Evolutionary conservation across 1,140 invertebrate species (phyloP).

Genomic region (Hesperophylax magnus): DNA sequence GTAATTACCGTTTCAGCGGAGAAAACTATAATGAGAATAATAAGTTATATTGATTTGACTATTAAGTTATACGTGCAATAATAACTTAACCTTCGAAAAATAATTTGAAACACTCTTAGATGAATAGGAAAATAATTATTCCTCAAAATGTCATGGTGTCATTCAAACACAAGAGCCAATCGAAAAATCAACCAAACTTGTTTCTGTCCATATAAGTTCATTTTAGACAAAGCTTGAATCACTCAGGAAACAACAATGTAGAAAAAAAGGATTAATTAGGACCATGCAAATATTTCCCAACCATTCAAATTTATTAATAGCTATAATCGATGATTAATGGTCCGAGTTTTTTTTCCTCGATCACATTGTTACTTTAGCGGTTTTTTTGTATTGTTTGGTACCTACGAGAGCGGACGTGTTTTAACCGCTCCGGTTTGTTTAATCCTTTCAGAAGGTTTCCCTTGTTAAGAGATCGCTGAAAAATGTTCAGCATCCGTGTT

Average conservation of each 20-base stretch:
- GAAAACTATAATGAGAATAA: too few relatives aligned
- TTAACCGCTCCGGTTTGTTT: too few relatives aligned
- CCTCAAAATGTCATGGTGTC: too few relatives aligned
- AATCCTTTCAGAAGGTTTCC: too few relatives aligned
- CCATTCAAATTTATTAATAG: slow-evolving; percentile 42
- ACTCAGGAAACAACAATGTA: slow-evolving; percentile 26
- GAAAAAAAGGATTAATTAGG: slow-evolving; percentile 38
- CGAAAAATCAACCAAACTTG: slow-evolving; percentile 12
- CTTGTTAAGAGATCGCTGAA: too few relatives aligned
- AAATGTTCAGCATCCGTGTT: too few relatives aligned
- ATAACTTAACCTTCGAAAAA: neutral
- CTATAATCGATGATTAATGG: slow-evolving; percentile 39
- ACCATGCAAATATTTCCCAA: slow-evolving; percentile 34
- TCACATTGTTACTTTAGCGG: slow-evolving; percentile 32
- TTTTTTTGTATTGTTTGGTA: slow-evolving; percentile 12
- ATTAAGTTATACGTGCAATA: neutral
- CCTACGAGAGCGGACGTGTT: too few relatives aligned
- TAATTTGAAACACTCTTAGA: too few relatives aligned
- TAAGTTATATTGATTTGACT: too few relatives aligned
- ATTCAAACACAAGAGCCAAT: neutral
- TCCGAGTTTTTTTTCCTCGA: slow-evolving; percentile 11
- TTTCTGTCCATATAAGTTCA: slow-evolving; percentile 28
- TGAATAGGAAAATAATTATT: too few relatives aligned
- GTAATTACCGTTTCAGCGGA: too few relatives aligned
- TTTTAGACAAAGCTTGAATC: slow-evolving; percentile 12